These are phyloP conservation scores for Nyctalus aviator DNA, from an alignment of 2,797 vertebrate genomes.

Conservation along the genomic window DNA sequence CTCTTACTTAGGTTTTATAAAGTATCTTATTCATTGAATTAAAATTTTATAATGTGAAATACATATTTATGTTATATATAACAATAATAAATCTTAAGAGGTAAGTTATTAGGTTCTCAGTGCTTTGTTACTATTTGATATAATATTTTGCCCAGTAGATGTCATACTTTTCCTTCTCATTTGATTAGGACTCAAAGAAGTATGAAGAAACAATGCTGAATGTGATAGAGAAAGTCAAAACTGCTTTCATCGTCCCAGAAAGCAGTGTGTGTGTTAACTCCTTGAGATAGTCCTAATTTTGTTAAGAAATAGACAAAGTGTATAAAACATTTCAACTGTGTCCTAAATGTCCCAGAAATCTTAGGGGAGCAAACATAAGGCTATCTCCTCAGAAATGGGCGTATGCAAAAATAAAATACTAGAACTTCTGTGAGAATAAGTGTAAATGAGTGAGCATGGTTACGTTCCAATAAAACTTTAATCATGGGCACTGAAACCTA, in stretches of 20 bases:
- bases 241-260: background rate
- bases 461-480: background rate
- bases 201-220: background rate
- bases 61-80: background rate
- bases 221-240: background rate
- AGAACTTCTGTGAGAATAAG: background rate
- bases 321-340: background rate
- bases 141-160: background rate
- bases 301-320: background rate
- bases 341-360: background rate
- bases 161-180: slow-evolving; percentile 21
- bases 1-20: background rate
- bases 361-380: background rate
- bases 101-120: background rate
- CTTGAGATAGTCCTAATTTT: background rate
- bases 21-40: background rate
- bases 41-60: background rate
- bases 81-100: background rate
- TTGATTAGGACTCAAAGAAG: background rate
- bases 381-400: background rate
- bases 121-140: background rate
- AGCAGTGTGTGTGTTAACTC: background rate
- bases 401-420: background rate
- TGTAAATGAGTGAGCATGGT: background rate
- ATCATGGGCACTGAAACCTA: background rate